Evolutionary conservation across 2,888 invertebrate genomes (phyloP).

Genomic region (Chaetoderma sp.): DNA sequence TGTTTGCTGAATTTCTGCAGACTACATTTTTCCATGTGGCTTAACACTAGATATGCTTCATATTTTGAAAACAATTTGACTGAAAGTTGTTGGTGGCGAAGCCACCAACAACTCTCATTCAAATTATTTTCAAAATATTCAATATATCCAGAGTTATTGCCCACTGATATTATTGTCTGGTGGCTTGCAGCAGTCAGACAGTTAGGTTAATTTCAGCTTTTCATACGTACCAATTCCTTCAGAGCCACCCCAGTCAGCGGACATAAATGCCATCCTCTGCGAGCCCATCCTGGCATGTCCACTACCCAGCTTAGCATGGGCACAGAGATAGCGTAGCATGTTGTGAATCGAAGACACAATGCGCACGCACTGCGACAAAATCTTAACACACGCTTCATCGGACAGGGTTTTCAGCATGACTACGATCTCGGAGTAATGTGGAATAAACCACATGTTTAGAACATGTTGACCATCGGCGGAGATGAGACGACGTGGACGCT

Average conservation of each 20-base stretch:
- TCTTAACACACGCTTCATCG: constrained; percentile 51
- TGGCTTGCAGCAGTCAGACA: too few species aligned
- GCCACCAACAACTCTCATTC: too few species aligned
- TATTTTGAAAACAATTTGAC: too few species aligned
- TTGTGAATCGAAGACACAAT: constrained; percentile 65
- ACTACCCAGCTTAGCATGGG: constrained; percentile 63
- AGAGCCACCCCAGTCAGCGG: constrained; percentile 67
- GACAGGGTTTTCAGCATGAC: constrained; percentile 62
- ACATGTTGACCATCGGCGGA: constrained; percentile 61
- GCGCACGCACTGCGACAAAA: constrained; percentile 51
- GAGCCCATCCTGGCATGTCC: constrained; percentile 57
- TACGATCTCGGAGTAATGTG: constrained; percentile 64
- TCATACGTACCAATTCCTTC: constrained; percentile 64
- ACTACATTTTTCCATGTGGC: too few species aligned
- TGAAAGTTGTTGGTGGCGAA: too few species aligned
- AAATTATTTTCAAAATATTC: too few species aligned
- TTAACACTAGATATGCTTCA: too few species aligned
- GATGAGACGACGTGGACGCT: constrained; percentile 60
- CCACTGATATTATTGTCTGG: too few species aligned
- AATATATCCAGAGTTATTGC: too few species aligned
- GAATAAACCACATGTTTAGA: constrained; percentile 69
- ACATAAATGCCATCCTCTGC: constrained; percentile 57
- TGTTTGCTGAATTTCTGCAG: too few species aligned
- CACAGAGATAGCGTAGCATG: constrained; percentile 67
- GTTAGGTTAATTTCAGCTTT: too few species aligned